These are phyloP conservation scores for Osedax frankpressi DNA, from an alignment of 2,888 invertebrate species.

Conservation along the genomic window DNA sequence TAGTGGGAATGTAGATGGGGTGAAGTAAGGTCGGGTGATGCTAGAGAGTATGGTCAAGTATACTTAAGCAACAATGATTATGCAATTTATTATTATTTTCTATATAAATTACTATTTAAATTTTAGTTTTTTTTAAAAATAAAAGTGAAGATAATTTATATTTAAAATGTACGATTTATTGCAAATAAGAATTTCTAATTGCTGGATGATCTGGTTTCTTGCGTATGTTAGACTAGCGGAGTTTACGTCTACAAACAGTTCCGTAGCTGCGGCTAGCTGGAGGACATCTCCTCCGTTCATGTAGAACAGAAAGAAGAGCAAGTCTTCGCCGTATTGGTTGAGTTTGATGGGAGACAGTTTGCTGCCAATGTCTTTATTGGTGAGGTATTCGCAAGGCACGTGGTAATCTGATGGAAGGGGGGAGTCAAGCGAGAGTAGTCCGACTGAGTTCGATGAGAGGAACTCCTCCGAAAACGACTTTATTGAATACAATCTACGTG, in stretches of 20 bases:
- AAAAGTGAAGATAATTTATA: too few relatives aligned
- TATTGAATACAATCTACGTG: too few relatives aligned
- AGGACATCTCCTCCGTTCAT: slow-evolving; percentile 95
- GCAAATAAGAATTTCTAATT: not conserved
- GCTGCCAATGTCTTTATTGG: slow-evolving; percentile 77
- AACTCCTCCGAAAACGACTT: too few relatives aligned
- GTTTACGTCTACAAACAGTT: slow-evolving; percentile 59
- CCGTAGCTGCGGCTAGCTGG: slow-evolving; percentile 90
- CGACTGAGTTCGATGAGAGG: too few relatives aligned
- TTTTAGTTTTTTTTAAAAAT: too few relatives aligned
- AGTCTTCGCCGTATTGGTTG: slow-evolving; percentile 93
- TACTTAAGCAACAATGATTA: too few relatives aligned
- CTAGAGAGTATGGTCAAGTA: too few relatives aligned
- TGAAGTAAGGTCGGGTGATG: too few relatives aligned
- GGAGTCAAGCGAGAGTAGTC: too few relatives aligned
- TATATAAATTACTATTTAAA: too few relatives aligned
- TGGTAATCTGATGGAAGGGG: slow-evolving; percentile 62
- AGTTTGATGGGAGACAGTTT: slow-evolving; percentile 75
- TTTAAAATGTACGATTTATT: not conserved
- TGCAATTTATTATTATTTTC: too few relatives aligned
- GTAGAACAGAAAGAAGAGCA: slow-evolving; percentile 97
- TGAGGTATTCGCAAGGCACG: slow-evolving; percentile 95
- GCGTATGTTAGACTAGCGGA: not conserved
- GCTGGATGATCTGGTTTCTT: not conserved
- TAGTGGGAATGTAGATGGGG: too few relatives aligned